These are phyloP conservation scores for Tetragonisca angustula DNA, from an alignment of 2,888 invertebrate genomes.

Conservation along the genomic window DNA sequence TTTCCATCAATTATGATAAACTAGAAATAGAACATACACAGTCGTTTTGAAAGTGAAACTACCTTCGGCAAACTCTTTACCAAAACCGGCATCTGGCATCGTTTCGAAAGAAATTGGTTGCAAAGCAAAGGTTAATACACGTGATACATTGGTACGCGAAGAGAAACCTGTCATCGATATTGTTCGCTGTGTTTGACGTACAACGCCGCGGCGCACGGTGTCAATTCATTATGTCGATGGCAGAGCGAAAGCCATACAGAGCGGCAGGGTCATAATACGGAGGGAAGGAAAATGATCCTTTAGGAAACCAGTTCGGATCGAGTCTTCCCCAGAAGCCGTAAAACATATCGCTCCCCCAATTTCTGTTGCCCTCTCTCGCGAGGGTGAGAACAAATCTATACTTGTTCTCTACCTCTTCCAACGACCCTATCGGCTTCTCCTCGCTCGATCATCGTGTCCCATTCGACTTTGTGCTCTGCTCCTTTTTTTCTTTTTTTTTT, in stretches of 20 bases:
- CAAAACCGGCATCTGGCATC: too few relatives aligned
- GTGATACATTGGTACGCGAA: not conserved
- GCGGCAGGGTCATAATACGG: not conserved
- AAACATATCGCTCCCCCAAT: constrained; percentile 38
- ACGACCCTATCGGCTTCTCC: constrained; percentile 21
- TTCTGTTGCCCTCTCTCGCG: constrained; percentile 19
- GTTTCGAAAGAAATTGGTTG: too few relatives aligned
- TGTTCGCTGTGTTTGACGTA: not conserved
- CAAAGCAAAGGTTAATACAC: too few relatives aligned
- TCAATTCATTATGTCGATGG: constrained; percentile 25
- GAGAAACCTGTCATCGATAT: not conserved
- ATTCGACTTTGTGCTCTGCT: not conserved
- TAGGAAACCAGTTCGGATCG: constrained; percentile 48
- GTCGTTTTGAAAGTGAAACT: too few relatives aligned
- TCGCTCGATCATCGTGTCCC: constrained; percentile 6
- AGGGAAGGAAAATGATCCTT: constrained; percentile 41
- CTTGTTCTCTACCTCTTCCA: constrained; percentile 34
- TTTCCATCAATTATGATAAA: too few relatives aligned
- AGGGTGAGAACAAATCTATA: constrained; percentile 48
- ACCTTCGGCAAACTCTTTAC: too few relatives aligned
- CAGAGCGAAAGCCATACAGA: constrained; percentile 23
- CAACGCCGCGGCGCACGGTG: not conserved
- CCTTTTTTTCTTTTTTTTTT: not conserved
- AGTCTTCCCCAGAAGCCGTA: constrained; percentile 42
- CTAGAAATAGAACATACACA: too few relatives aligned